phyloP scores from a whole-genome alignment of 2,888 invertebrate genomes.

The Odontothrips loti region DNA sequence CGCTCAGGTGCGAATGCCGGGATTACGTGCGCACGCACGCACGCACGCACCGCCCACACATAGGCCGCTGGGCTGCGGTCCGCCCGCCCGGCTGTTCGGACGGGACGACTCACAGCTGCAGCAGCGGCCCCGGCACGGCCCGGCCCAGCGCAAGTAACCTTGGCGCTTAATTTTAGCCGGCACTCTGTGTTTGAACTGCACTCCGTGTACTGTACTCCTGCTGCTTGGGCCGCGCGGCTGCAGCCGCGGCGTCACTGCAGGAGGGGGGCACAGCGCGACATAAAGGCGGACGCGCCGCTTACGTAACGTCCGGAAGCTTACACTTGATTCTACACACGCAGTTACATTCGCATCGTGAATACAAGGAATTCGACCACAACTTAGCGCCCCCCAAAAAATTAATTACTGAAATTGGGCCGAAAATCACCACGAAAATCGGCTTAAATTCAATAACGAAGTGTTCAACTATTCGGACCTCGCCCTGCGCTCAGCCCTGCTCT shows the following conservation, averaged over 20 bases:
- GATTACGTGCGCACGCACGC: too few relatives aligned
- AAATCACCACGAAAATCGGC: too few relatives aligned
- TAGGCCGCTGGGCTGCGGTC: not conserved
- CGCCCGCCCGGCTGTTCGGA: not conserved
- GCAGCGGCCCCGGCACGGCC: not conserved
- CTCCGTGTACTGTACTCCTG: slow-evolving; percentile 14
- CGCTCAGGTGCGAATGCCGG: too few relatives aligned
- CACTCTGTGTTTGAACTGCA: slow-evolving; percentile 20
- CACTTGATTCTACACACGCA: too few relatives aligned
- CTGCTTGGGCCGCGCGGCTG: not conserved
- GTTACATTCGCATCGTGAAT: too few relatives aligned
- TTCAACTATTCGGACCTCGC: too few relatives aligned
- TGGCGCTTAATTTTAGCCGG: slow-evolving; percentile 26
- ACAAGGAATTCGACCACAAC: too few relatives aligned
- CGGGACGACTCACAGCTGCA: not conserved
- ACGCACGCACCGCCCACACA: too few relatives aligned
- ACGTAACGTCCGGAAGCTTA: not conserved
- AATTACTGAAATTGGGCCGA: too few relatives aligned
- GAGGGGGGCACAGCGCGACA: not conserved
- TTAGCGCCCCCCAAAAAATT: too few relatives aligned
- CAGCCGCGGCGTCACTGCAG: not conserved
- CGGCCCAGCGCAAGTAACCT: slow-evolving; percentile 15
- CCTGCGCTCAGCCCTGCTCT: too few relatives aligned
- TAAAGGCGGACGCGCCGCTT: not conserved
- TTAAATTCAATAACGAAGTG: too few relatives aligned